phyloP scores from a whole-genome alignment of 2,113 vertebrate species.

The Hyla sarda region DNA sequence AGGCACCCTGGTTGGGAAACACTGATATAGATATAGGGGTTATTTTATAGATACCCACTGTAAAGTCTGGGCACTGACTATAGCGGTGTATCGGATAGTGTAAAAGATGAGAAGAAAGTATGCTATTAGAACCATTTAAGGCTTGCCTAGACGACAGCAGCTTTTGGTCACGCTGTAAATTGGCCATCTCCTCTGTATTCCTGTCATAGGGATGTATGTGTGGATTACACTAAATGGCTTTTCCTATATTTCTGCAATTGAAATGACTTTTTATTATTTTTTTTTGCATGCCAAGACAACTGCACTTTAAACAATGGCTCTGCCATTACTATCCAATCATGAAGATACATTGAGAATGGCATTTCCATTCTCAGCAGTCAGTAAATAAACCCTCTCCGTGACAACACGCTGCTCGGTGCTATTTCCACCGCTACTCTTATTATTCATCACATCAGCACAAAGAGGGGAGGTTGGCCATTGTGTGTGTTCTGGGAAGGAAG shows the following conservation, averaged over 20 bases:
- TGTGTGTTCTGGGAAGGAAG: not conserved
- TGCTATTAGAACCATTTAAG: not conserved
- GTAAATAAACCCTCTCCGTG: not conserved
- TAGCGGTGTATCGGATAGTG: not conserved
- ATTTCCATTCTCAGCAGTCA: not conserved
- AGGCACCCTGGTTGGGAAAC: too few species aligned
- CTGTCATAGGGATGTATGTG: slow-evolving; percentile 6
- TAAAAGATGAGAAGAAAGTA: not conserved
- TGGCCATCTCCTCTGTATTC: slow-evolving; percentile 11
- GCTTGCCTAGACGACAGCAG: not conserved
- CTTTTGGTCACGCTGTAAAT: not conserved
- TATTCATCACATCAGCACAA: not conserved
- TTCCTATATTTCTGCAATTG: slow-evolving; percentile 7
- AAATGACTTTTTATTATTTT: slow-evolving; percentile 16
- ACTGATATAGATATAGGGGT: not conserved
- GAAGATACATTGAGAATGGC: too few species aligned
- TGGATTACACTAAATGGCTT: not conserved
- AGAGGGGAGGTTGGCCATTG: not conserved
- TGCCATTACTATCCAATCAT: not conserved
- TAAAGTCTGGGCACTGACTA: too few species aligned
- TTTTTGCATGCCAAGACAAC: not conserved
- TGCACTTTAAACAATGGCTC: not conserved
- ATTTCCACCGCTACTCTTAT: not conserved
- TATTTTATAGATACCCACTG: not conserved
- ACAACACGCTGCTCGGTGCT: not conserved